phyloP scores from a whole-genome alignment of 2,797 vertebrate species.

The Vespertilio murinus region DNA sequence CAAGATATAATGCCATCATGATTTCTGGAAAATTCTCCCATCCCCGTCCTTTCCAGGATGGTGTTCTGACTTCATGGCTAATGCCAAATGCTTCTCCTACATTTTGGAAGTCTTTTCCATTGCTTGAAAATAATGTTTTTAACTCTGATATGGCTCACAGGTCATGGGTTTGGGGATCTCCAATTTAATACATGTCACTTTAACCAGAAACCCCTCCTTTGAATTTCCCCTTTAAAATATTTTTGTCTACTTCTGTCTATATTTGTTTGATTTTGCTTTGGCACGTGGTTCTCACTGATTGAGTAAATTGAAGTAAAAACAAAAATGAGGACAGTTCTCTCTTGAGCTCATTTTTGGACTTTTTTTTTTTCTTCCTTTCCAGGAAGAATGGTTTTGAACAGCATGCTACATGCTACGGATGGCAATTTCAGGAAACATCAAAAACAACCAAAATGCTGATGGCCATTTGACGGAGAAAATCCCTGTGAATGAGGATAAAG shows the following conservation, averaged over 20 bases:
- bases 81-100: background rate
- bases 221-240: background rate
- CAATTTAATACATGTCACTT: background rate
- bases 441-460: background rate
- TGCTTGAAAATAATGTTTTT: background rate
- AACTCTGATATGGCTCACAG: background rate
- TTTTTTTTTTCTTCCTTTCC: background rate
- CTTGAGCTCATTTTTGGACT: background rate
- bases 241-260: background rate
- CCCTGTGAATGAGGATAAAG: background rate
- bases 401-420: background rate
- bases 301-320: background rate
- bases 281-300: background rate
- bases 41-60: background rate
- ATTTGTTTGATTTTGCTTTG: background rate
- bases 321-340: background rate
- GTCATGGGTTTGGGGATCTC: background rate
- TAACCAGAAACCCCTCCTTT: background rate
- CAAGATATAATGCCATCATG: too few species aligned
- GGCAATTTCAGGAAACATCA: background rate
- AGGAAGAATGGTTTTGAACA: background rate
- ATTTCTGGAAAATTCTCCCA: background rate
- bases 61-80: background rate
- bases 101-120: background rate
- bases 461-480: background rate